phyloP scores from a whole-genome alignment of 2,797 vertebrate genomes.

The Ctenopoma multispine region DNA sequence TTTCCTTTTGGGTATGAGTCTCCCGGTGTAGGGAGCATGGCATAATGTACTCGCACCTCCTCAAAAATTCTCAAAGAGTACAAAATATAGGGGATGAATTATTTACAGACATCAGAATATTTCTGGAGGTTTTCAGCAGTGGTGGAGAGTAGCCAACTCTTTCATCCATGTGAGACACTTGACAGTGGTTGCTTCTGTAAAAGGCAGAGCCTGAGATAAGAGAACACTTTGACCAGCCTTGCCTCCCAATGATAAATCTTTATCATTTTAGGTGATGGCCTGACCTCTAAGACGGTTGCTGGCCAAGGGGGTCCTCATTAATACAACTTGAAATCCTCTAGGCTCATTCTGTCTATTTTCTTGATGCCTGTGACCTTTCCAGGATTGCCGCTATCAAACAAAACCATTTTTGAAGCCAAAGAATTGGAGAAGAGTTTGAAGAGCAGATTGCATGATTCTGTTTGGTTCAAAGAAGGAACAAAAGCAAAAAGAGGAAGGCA shows the following conservation, averaged over 20 bases:
- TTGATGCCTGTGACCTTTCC: constrained; percentile 86
- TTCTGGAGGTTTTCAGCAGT: constrained; percentile 78
- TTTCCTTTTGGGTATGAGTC: constrained; percentile 48
- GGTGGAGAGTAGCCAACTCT: constrained; percentile 77
- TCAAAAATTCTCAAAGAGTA: constrained; percentile 83
- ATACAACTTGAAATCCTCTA: constrained; percentile 87
- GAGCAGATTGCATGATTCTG: constrained; percentile 68
- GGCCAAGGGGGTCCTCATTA: constrained; percentile 85
- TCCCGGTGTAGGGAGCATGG: constrained; percentile 54
- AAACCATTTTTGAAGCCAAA: constrained; percentile 73
- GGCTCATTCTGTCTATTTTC: constrained; percentile 85
- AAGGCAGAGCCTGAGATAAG: constrained; percentile 83
- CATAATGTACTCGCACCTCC: constrained; percentile 71
- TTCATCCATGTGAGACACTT: constrained; percentile 82
- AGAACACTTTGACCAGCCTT: constrained; percentile 83
- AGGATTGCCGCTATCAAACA: constrained; percentile 83
- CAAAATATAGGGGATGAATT: constrained; percentile 87
- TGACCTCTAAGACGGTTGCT: constrained; percentile 84
- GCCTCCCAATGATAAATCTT: constrained; percentile 86
- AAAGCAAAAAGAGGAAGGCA: constrained; percentile 6
- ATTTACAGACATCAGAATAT: constrained; percentile 82
- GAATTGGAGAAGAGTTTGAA: constrained; percentile 73
- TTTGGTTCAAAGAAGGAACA: constrained; percentile 54
- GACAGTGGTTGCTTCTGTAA: constrained; percentile 83
- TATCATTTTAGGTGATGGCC: constrained; percentile 88